Evolutionary conservation across 2,888 invertebrate genomes (phyloP).

Genomic region (Morpho deidamia): DNA sequence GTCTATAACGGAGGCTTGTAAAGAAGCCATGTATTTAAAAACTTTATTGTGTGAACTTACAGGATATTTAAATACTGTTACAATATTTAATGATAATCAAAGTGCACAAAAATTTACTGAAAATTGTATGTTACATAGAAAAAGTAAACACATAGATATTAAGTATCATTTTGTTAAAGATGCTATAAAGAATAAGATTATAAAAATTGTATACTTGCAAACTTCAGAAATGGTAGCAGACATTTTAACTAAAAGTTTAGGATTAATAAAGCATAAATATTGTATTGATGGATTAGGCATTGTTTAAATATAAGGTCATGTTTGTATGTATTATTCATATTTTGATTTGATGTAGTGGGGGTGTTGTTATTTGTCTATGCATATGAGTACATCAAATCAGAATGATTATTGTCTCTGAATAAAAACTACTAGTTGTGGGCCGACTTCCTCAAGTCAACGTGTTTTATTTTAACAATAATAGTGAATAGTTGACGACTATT

Average conservation of each 20-base stretch:
- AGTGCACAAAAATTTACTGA: constrained; percentile 14
- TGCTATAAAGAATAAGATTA: constrained; percentile 11
- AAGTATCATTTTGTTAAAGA: constrained; percentile 15
- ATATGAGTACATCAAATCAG: too few relatives aligned
- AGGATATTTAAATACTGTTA: constrained; percentile 10
- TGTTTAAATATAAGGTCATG: too few relatives aligned
- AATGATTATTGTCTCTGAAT: too few relatives aligned
- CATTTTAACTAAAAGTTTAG: background rate
- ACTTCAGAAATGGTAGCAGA: background rate
- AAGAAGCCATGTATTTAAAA: background rate
- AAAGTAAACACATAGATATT: constrained; percentile 17
- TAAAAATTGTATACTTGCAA: background rate
- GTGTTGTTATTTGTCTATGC: too few relatives aligned
- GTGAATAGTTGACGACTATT: too few relatives aligned
- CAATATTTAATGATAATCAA: constrained; percentile 22
- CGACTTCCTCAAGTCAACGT: too few relatives aligned
- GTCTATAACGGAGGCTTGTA: background rate
- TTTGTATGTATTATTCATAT: too few relatives aligned
- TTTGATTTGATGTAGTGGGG: too few relatives aligned
- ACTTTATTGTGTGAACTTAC: background rate
- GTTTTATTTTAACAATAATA: too few relatives aligned
- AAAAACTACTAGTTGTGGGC: too few relatives aligned
- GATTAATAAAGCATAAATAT: background rate
- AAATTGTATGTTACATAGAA: constrained; percentile 14
- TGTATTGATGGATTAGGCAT: background rate